Base-by-base conservation (phyloP, 2,888 invertebrate genomes). In the Pollenia griseotomentosa region DNA sequence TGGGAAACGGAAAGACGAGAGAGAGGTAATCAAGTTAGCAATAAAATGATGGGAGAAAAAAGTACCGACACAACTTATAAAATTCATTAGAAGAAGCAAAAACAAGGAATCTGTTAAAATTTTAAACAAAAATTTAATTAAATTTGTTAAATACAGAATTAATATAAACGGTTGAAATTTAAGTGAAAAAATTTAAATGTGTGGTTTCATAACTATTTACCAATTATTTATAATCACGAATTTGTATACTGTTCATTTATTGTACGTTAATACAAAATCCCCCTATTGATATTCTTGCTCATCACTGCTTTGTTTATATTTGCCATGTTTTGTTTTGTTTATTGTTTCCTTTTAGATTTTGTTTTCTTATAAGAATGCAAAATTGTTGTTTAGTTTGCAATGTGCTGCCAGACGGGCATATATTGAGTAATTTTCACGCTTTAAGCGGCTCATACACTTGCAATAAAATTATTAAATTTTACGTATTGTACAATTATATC, bases 261-360 rank as follows among this genome's bases (percentile, higher is more conserved):
- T 53, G 12, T 14, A 53, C n/a, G 19, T 23, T 33, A 33, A 14
- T 59, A 6, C 8, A 46, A 33, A 77, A 10, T 33, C 40, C 19
- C 66, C 16, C 19, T 42, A 19, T 42, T 4, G 5, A 10, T 1
- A 7, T 11, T 12, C 19, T 55, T 40, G 44, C 48, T 59, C 82
- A 82, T 82, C 82, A 51, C 82, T 82, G 65, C 2, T 68, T 74
- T 68, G 75, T 75, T 74, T 75, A 74, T 82, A 11, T 66, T 53
- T 59, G 12, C 7, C 46, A 57, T 65, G 40, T 40, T 73, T 81
- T 65, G 73, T 55, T 71, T 75, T 42, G 55, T 61, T 73, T 74
- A 2, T 51, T 44, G 46, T 46, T 73, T 66, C 66, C 57, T 79
- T 55, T 80, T 48, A 16, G 11, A n/a, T 33, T 40, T 1, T 0